Evolutionary conservation across 2,113 vertebrate genomes (phyloP).

Genomic region (Onychostoma macrolepis): DNA sequence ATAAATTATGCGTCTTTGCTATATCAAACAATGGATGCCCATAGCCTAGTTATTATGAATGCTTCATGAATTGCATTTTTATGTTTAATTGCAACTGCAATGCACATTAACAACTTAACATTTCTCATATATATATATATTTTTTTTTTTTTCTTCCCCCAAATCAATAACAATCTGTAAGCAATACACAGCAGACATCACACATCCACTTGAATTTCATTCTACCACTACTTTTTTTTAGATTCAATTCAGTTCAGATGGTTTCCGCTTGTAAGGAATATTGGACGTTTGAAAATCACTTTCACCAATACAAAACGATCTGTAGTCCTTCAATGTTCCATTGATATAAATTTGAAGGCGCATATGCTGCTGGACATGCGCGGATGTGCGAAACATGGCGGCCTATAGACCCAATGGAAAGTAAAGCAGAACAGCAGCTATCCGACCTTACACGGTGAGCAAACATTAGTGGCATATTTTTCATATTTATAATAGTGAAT

Average conservation of each 20-base stretch:
- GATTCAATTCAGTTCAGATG: not conserved
- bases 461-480: conserved; percentile 6
- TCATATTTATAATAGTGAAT: not conserved
- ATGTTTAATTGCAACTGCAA: not conserved
- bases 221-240: not conserved
- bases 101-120: not conserved
- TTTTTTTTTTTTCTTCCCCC: not conserved
- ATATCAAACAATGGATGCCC: not conserved
- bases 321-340: not conserved
- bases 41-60: not conserved
- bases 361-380: conserved; percentile 73
- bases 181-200: not conserved
- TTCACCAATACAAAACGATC: not conserved
- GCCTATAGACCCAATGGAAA: conserved; percentile 72
- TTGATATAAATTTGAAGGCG: not conserved
- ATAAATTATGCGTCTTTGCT: not conserved
- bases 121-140: not conserved
- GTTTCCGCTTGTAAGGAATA: not conserved
- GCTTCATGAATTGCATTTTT: not conserved
- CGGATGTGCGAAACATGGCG: conserved; percentile 78
- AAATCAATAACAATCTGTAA: not conserved
- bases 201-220: not conserved
- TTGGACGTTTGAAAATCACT: not conserved
- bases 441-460: conserved; percentile 67
- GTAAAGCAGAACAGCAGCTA: conserved; percentile 65